These are phyloP conservation scores for Trachops cirrhosus DNA, from an alignment of 2,797 vertebrate genomes.

Conservation along the genomic window DNA sequence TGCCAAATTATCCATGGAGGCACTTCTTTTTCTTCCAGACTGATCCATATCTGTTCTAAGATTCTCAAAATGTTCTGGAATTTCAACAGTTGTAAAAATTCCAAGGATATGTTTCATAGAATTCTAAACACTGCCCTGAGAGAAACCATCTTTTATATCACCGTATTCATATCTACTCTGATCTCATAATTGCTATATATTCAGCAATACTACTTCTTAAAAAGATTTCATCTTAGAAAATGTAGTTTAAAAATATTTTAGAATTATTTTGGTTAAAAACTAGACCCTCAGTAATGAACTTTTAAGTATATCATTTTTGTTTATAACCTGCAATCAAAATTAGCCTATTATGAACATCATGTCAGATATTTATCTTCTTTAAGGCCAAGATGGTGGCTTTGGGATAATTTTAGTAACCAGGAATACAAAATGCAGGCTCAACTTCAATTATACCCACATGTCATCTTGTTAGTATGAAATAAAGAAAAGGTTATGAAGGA, in stretches of 20 bases:
- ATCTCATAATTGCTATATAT: background rate
- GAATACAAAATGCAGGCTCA: background rate
- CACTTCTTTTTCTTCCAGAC: background rate
- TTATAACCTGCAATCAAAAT: background rate
- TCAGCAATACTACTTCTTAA: background rate
- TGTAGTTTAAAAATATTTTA: background rate
- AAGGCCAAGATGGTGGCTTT: background rate
- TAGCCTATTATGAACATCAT: background rate
- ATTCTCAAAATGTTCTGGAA: background rate
- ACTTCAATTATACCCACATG: background rate
- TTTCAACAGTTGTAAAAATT: background rate
- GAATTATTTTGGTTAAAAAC: background rate
- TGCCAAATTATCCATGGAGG: background rate
- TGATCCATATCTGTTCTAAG: background rate
- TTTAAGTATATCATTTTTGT: background rate
- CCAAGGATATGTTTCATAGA: background rate
- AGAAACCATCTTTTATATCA: background rate
- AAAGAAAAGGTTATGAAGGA: background rate
- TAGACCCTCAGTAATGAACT: background rate
- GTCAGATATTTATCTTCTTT: background rate
- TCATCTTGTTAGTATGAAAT: background rate
- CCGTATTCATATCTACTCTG: background rate
- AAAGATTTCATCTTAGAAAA: constrained; percentile 25
- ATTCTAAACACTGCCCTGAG: background rate
- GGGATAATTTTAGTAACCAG: background rate